Conservation (phyloP, 2,113 vertebrate genomes). For the Ptyas mucosa region DNA sequence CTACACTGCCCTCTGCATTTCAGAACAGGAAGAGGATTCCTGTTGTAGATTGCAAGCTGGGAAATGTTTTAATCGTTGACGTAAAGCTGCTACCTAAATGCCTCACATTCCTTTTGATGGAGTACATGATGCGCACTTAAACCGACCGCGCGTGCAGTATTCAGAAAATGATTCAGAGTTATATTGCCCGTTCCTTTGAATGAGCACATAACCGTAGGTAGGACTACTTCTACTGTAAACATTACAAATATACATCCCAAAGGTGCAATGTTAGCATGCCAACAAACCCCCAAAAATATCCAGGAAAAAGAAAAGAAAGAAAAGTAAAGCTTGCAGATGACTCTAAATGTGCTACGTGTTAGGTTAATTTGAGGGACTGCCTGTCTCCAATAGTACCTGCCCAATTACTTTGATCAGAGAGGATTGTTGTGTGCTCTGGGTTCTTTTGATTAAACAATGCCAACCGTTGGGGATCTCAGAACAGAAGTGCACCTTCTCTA, state of each 20-base stretch:
- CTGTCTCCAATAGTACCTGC: not conserved
- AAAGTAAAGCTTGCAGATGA: not conserved
- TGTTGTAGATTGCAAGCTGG: too few species aligned
- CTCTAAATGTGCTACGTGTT: not conserved
- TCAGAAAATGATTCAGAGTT: not conserved
- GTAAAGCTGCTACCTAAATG: not conserved
- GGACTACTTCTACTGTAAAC: not conserved
- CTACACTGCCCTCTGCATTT: not conserved
- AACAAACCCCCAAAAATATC: not conserved
- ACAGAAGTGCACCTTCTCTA: not conserved
- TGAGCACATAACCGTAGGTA: not conserved
- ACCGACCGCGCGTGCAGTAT: not conserved
- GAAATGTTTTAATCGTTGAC: not conserved
- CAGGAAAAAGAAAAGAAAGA: not conserved
- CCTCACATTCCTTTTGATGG: not conserved
- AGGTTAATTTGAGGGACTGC: not conserved
- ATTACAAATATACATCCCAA: not conserved
- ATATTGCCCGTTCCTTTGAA: not conserved
- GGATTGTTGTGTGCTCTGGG: not conserved
- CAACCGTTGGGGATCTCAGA: not conserved
- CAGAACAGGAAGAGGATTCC: not conserved
- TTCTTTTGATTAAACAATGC: not conserved
- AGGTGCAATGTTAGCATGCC: not conserved
- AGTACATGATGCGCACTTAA: not conserved
- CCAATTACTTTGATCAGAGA: not conserved